Base-by-base conservation (phyloP, 2,113 vertebrate genomes). In the Pholis gunnellus region DNA sequence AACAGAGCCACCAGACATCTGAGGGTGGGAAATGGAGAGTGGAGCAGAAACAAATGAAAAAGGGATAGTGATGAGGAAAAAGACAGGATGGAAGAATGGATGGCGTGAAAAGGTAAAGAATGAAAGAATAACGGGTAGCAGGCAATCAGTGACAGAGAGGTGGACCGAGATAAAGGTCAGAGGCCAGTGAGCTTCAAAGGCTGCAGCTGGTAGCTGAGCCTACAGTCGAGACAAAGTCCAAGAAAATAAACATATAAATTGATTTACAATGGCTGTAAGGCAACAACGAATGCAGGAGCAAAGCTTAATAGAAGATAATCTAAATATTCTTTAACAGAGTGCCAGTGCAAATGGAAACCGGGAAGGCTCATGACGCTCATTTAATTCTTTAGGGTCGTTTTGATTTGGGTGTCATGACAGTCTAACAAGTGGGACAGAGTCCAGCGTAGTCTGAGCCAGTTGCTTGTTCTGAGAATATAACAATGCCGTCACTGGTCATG, bases 1-100 rank as follows among this genome's bases (percentile, higher is more conserved):
- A 9, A 95, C 94, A 72, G 88, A 66, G 36, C 87, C 87, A 94
- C 95, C 94, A 7, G 88, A 91, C 72, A 93, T 94, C 95, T 95
- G 83, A 75, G 77, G 73, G 61, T 9, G 11, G 61, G 74, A 84
- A 48, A 61, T 8, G 54, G 52, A 71, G 59, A 87, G 29, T 8
- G 31, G 70, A 83, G 22, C 31, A 68, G 20, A 71, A 80, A 68
- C 42, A 70, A 36, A 67, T 56, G 14, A 70, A 46, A 59, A 57
- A 10, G 20, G 6, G 27, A 79, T 20, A n/a, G 50, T 46, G 25
- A 68, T 36, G 18, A 66, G 44, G 59, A 72, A 50, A n/a, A 56
- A 42, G 57, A 59, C 54, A 22, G 27, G 48, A 68, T 2, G 34
- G 54, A 22, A 20, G 46, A 46, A 48, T 69, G 83, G 82, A 64